Base-by-base conservation (phyloP, 2,888 invertebrate genomes). In the Trypoxylon attenuatum region DNA sequence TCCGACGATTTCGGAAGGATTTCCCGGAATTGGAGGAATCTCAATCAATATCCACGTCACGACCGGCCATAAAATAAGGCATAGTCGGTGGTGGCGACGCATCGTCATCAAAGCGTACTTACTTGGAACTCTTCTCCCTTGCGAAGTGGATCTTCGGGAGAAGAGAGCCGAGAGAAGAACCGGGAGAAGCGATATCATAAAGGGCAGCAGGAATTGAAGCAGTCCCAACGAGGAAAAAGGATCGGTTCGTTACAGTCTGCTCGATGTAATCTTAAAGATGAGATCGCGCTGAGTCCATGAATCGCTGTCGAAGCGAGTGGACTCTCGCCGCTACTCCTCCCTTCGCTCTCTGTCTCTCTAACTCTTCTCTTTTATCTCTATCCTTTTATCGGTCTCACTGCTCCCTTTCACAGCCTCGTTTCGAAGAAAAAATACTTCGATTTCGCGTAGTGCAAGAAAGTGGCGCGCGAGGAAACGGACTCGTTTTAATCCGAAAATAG, bases 281-380 rank as follows among this genome's bases (percentile, higher is more conserved):
- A 82, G 71, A 79, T 82, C 80, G 71, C 61, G 77, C 78, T 72
- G 75, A 81, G 74, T 79, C 73, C 58, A 78, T 80, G 74, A 81
- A 81, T 80, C 70, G n/a, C n/a, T n/a, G 70, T 63, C 57, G 65
- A 54, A 63, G 39, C 38, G 63, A 63, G 63, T 58, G 64, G 56
- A 66, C 55, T 63, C 55, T 18, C 23, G 21, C 53, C 63, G 52
- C 61, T 33, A 4, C 33, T 10, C 33, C 13, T 6, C 13, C 33
- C 10, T 13, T 33, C 33, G 33, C 33, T 13, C 33, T 13, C 33
- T 33, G 33, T 13, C n/a, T 13, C n/a, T 5, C 25, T 13, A 69
- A 62, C 64, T 71, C 70, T 55, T 22, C 46, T 63, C 52, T 23
- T 42, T 18, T 19, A 6, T 38, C 56, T 58, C 39, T 64, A n/a